Percentiles rank a stretch among this genome's conserved stretches.
Evolutionary conservation across 1,140 invertebrate genomes (phyloP).

Genomic region (Colletes latitarsis): DNA sequence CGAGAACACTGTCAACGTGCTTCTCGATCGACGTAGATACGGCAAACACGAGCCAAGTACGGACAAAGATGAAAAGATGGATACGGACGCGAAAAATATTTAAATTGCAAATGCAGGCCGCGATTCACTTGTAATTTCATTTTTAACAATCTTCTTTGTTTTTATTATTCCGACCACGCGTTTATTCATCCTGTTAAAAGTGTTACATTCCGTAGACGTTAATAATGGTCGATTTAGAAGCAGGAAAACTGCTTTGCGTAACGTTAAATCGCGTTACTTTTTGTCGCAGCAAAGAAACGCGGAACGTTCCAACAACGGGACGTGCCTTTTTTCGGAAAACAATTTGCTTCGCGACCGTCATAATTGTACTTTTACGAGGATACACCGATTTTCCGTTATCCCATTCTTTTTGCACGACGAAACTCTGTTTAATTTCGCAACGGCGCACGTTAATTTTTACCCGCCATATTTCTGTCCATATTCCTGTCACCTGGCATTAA

Average conservation of each 20-base stretch:
- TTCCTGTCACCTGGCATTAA: no score
- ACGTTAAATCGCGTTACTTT: conserved; percentile 1
- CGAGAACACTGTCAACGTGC: conserved; percentile 17
- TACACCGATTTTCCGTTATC: background rate
- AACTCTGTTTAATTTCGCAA: conserved; percentile 44
- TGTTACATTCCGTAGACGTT: no score
- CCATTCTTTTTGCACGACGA: conserved; percentile 35
- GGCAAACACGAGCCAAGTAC: background rate
- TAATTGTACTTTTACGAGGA: conserved; percentile 51
- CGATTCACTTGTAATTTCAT: no score
- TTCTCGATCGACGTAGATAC: background rate
- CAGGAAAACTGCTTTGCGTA: background rate
- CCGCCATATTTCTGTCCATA: no score
- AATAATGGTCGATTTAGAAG: background rate
- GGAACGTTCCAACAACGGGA: conserved; percentile 4
- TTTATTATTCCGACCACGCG: no score
- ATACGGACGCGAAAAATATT: background rate
- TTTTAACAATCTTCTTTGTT: no score
- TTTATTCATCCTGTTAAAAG: no score
- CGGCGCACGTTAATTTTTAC: no score
- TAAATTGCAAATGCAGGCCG: conserved; percentile 4
- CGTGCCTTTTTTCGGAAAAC: conserved; percentile 26
- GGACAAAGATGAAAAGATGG: background rate
- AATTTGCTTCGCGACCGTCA: conserved; percentile 26
- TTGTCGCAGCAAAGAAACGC: background rate